A percentile compares a stretch with the other conserved stretches of the same genome.
Conservation (phyloP, 2,113 vertebrate genomes). For the Oostethus manadensis region DNA sequence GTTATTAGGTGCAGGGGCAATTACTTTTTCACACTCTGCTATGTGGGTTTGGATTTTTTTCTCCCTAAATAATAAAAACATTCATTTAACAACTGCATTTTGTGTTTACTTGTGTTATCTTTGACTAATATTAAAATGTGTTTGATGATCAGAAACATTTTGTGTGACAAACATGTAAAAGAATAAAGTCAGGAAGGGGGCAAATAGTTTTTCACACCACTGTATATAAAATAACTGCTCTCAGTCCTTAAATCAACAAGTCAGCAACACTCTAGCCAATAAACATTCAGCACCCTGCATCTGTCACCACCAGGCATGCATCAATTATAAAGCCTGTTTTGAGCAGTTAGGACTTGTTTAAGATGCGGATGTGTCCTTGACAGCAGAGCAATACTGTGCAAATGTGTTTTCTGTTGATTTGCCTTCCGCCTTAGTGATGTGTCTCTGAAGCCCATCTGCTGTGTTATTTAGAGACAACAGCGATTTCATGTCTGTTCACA, state of each 20-base stretch:
- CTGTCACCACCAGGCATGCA: conserved; percentile 1
- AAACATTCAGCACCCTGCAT: background rate
- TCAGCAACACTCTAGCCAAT: background rate
- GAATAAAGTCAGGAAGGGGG: too few relatives aligned
- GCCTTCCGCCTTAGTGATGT: background rate
- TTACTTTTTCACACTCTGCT: too few relatives aligned
- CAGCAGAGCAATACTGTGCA: conserved; percentile 6
- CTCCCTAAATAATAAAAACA: too few relatives aligned
- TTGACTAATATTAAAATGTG: too few relatives aligned
- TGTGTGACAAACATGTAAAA: too few relatives aligned
- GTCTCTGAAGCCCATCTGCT: background rate
- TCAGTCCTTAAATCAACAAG: background rate
- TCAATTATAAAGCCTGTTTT: conserved; percentile 6
- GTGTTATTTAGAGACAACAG: background rate
- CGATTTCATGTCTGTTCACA: conserved; percentile 9
- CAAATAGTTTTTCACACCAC: too few relatives aligned
- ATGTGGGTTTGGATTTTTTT: too few relatives aligned
- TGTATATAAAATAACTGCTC: too few relatives aligned
- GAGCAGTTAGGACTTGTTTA: background rate
- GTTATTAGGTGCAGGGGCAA: too few relatives aligned
- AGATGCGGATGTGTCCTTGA: background rate
- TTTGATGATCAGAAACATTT: too few relatives aligned
- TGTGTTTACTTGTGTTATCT: too few relatives aligned
- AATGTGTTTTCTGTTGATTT: conserved; percentile 14
- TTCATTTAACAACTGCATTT: too few relatives aligned